A percentile compares a stretch with the other conserved stretches of the same genome.
Evolutionary conservation across 2,888 invertebrate species (phyloP).

Genomic region (Hymenopus coronatus): DNA sequence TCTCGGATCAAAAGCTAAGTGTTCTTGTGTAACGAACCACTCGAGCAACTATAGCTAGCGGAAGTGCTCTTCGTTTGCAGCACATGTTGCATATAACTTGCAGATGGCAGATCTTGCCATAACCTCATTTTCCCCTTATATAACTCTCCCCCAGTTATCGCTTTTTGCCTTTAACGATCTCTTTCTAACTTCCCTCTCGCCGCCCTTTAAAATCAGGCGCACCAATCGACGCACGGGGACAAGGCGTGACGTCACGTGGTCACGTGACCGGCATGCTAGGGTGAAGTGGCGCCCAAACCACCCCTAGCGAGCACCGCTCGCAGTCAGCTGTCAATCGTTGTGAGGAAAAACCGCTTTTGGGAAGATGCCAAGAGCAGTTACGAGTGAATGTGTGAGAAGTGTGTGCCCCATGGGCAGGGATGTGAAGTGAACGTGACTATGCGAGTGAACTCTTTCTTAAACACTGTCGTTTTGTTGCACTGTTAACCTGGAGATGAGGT

Average conservation of each 20-base stretch:
- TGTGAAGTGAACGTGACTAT: background rate
- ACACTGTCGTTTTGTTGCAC: background rate
- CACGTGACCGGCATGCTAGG: background rate
- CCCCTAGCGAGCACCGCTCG: background rate
- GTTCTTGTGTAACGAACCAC: background rate
- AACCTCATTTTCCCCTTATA: background rate
- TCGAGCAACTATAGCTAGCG: background rate
- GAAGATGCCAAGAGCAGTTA: background rate
- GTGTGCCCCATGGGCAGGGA: background rate
- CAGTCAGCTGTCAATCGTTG: background rate
- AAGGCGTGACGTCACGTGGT: background rate
- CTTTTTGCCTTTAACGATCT: background rate
- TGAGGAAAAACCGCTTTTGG: background rate
- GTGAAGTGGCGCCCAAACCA: background rate
- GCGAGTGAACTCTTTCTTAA: background rate
- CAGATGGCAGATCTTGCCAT: background rate
- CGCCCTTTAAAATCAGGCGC: background rate
- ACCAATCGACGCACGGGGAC: background rate
- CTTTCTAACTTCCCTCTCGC: background rate
- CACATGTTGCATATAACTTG: background rate
- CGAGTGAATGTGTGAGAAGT: background rate
- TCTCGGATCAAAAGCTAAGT: background rate
- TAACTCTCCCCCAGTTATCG: background rate
- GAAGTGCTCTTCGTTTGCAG: background rate
- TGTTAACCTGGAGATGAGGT: background rate